Evolutionary conservation across 1,140 invertebrate genomes (phyloP), one percentile per base, ranked within the genome.

Genomic region (Musca domestica): DNA sequence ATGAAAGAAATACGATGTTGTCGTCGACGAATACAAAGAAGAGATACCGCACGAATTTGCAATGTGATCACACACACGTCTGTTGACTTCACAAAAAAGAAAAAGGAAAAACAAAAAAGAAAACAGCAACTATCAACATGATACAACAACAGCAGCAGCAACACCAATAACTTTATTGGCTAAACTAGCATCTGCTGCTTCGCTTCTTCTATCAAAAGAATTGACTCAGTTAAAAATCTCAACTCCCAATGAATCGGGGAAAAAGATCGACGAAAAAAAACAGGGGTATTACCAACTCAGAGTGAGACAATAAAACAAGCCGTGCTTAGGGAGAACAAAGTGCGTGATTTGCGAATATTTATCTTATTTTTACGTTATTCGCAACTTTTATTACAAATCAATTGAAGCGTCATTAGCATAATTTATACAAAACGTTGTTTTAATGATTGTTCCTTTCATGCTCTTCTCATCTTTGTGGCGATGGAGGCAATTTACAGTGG

Each of bases 351-450:
- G 64, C 65, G 75, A 74, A 76, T 80, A 81, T 81, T 78, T 79
- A 81, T 81, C 78, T 81, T 80, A 69, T 72, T 72, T 70, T 69
- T 70, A 41, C 72, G 67, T 71, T 71, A 71, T 76, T 73, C 73
- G 73, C 56, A 71, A 79, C 77, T 81, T 81, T 79, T 81, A 81
- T 81, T 81, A 81, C 78, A 81, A 81, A 81, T 81, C 78, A 81
- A 81, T 81, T 81, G 78, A 76, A 81, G 76, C 74, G 76, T 81
- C 78, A 81, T 81, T 81, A 81, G 74, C 78, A 81, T 81, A 81
- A 81, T 81, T 81, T 81, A 81, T 81, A 81, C 78, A 81, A 81
- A 81, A 77, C 76, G 76, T 72, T 78, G 70, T 74, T 74, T 81
- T 81, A 81, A 81, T 81, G 78, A 81, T 72, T 67, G 66, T 61